These are phyloP conservation scores for Ceratoteleas bidentatus DNA, from an alignment of 1,140 invertebrate species.

Conservation along the genomic window DNA sequence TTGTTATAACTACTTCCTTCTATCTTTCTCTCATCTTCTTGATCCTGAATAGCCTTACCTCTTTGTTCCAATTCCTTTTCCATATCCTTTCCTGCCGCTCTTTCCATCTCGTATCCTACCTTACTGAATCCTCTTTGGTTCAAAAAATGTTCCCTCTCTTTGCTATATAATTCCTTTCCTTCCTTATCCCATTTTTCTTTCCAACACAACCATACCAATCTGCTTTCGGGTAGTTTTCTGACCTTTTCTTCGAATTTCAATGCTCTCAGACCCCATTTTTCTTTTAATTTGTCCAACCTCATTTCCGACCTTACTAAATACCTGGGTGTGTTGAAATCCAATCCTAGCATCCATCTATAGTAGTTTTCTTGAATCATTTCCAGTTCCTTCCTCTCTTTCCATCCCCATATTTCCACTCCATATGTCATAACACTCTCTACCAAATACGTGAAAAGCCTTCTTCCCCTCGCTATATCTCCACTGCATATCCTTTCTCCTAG, in stretches of 20 bases:
- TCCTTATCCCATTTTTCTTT: neutral
- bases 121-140: neutral
- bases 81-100: neutral
- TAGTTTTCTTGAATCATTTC: neutral
- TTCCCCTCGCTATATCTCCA: neutral
- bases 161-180: neutral
- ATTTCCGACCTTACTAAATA: neutral
- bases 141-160: neutral
- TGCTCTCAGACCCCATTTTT: neutral
- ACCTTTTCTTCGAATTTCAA: neutral
- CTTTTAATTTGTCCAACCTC: neutral
- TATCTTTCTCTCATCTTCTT: neutral
- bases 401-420: no score
- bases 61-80: neutral
- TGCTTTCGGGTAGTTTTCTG: neutral
- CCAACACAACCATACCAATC: neutral
- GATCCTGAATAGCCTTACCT: neutral
- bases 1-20: neutral
- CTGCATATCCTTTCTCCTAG: no score
- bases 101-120: neutral
- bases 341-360: conserved; percentile 2
- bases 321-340: conserved; percentile 1
- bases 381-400: no score
- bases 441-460: neutral
- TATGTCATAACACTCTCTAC: no score